Conservation (phyloP, 2,113 vertebrate genomes). For the Heterocephalus glaber region DNA sequence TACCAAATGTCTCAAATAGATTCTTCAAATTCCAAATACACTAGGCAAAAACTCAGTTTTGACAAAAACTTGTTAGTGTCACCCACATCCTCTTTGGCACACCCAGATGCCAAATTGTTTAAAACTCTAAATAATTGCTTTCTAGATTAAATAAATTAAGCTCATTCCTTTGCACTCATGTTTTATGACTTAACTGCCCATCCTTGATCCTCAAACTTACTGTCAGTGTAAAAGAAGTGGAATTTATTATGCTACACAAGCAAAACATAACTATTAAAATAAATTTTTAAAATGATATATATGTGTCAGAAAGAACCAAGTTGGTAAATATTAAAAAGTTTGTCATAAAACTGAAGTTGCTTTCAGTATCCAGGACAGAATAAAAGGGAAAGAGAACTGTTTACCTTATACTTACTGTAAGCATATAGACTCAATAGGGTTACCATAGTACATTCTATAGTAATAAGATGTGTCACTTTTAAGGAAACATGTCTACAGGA, state of each 20-base stretch:
- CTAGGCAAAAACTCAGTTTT: conserved; percentile 70
- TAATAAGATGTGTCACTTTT: conserved; percentile 79
- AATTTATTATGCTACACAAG: background rate
- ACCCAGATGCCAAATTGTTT: conserved; percentile 71
- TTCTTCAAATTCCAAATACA: conserved; percentile 72
- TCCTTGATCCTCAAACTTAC: conserved; percentile 32
- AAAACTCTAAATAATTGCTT: conserved; percentile 64
- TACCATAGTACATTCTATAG: conserved; percentile 77
- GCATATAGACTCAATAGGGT: conserved; percentile 74
- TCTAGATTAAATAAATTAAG: conserved; percentile 70
- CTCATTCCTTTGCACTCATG: conserved; percentile 62
- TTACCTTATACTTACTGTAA: conserved; percentile 70
- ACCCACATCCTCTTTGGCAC: conserved; percentile 70
- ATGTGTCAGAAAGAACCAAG: conserved; percentile 4
- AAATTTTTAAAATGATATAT: conserved; percentile 4
- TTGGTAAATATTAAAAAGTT: conserved; percentile 70
- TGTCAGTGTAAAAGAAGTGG: conserved; percentile 26
- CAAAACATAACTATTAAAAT: conserved; percentile 8
- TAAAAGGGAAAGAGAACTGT: conserved; percentile 60
- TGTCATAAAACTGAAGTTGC: conserved; percentile 76
- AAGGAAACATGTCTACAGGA: conserved; percentile 73
- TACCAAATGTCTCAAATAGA: conserved; percentile 67
- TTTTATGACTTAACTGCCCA: conserved; percentile 51
- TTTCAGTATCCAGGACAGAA: conserved; percentile 69
- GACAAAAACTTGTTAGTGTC: conserved; percentile 70